phyloP scores from a whole-genome alignment of 2,797 vertebrate genomes.

The Protosalanx chinensis region DNA sequence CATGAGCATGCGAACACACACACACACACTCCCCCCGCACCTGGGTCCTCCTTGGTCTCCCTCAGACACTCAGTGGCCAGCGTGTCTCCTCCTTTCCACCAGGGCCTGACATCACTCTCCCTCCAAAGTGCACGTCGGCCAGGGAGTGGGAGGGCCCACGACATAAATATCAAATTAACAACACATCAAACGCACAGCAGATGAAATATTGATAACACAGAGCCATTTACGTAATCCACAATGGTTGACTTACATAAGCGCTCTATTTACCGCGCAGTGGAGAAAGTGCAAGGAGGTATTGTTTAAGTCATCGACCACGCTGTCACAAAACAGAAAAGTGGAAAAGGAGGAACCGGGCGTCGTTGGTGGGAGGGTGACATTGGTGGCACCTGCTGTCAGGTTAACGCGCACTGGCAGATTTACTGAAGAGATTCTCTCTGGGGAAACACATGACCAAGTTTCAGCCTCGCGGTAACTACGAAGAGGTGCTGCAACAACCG shows the following conservation, averaged over 20 bases:
- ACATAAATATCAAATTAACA: constrained; percentile 76
- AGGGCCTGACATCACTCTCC: constrained; percentile 8
- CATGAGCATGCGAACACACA: not conserved
- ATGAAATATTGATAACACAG: constrained; percentile 77
- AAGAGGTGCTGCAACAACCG: too few species aligned
- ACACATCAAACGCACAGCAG: constrained; percentile 73
- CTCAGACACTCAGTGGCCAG: constrained; percentile 3
- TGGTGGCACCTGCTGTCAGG: not conserved
- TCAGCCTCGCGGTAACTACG: not conserved
- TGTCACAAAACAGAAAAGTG: constrained; percentile 37
- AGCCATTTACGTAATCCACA: constrained; percentile 76
- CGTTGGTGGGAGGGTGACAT: not conserved
- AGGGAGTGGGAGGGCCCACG: constrained; percentile 26
- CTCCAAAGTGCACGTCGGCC: constrained; percentile 2
- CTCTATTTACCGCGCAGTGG: constrained; percentile 65
- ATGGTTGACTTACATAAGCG: constrained; percentile 74
- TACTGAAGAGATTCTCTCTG: not conserved
- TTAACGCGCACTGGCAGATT: constrained; percentile 6
- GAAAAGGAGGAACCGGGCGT: too few species aligned
- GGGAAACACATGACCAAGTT: not conserved
- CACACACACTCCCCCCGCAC: constrained; percentile 3
- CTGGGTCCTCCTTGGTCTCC: constrained; percentile 14
- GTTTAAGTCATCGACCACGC: constrained; percentile 42
- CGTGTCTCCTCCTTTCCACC: not conserved
- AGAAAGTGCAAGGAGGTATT: constrained; percentile 62